A percentile compares a stretch with the other conserved stretches of the same genome.
phyloP scores from a whole-genome alignment of 2,888 invertebrate species.

The Latheticus oryzae region DNA sequence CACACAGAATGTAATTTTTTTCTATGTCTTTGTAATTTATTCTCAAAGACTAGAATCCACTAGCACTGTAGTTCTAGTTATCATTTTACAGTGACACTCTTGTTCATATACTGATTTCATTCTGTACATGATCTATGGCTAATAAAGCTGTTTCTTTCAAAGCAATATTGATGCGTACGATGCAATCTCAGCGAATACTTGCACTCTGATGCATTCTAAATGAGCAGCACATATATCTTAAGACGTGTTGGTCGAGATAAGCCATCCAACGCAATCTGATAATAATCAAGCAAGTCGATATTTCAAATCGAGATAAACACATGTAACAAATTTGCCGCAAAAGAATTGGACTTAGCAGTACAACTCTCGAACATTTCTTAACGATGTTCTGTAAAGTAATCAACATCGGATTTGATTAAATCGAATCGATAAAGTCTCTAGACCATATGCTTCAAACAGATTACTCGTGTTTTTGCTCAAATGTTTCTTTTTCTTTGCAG shows the following conservation, averaged over 20 bases:
- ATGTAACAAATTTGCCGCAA: constrained; percentile 30
- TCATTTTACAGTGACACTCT: no score
- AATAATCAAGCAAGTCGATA: constrained; percentile 46
- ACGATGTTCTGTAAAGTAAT: constrained; percentile 39
- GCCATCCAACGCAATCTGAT: constrained; percentile 43
- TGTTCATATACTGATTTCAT: no score
- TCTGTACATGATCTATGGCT: no score
- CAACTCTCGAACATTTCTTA: constrained; percentile 32
- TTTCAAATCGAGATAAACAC: constrained; percentile 49
- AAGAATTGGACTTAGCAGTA: constrained; percentile 31
- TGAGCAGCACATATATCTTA: constrained; percentile 32
- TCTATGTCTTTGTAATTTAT: no score
- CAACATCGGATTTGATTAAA: constrained; percentile 46
- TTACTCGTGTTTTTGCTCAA: constrained; percentile 29
- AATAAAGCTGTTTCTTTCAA: no score
- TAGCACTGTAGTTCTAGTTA: no score
- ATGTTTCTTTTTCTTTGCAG: constrained; percentile 7
- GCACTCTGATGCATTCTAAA: constrained; percentile 28
- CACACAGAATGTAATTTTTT: no score
- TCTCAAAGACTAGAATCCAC: no score
- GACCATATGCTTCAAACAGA: constrained; percentile 41
- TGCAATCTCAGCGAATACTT: no score
- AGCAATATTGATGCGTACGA: constrained; percentile 19
- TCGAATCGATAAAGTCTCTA: constrained; percentile 44
- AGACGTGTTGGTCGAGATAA: constrained; percentile 43